A percentile compares a stretch with the other conserved stretches of the same genome.
Conservation (phyloP, 2,113 vertebrate genomes). For the Thamnophis sirtalis region DNA sequence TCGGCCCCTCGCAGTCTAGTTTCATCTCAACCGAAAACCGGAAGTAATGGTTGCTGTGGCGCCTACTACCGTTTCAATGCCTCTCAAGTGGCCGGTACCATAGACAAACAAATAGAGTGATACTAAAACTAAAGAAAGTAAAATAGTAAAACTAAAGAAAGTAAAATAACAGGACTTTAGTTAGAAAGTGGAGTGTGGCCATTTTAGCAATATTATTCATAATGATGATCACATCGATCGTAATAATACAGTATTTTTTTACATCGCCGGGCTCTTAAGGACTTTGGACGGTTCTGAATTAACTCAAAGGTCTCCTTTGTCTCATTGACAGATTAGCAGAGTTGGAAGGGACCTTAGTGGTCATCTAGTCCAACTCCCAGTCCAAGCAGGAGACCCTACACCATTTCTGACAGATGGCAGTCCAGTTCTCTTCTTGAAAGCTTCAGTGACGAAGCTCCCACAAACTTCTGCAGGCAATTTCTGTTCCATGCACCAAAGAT, state of each 20-base stretch:
- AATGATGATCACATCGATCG: not conserved
- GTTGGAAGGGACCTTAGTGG: too few relatives aligned
- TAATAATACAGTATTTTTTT: not conserved
- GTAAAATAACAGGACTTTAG: not conserved
- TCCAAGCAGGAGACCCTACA: too few relatives aligned
- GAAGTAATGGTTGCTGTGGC: not conserved
- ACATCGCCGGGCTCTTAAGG: not conserved
- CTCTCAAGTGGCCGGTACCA: not conserved
- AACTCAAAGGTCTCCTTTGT: not conserved
- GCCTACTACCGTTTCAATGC: not conserved
- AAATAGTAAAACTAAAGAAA: too few relatives aligned
- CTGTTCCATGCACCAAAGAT: too few relatives aligned
- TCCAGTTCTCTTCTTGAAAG: too few relatives aligned
- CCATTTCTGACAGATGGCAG: too few relatives aligned
- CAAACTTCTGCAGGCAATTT: too few relatives aligned
- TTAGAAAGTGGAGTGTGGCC: not conserved
- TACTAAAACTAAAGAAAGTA: not conserved
- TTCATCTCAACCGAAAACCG: not conserved
- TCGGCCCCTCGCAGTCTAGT: not conserved
- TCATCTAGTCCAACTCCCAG: too few relatives aligned
- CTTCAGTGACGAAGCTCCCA: too few relatives aligned
- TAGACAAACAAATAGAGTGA: not conserved
- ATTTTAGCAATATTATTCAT: not conserved
- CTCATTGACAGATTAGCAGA: not conserved
- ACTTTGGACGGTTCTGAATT: not conserved